Base-by-base conservation (phyloP, 2,113 vertebrate species). In the Corythaixoides concolor region DNA sequence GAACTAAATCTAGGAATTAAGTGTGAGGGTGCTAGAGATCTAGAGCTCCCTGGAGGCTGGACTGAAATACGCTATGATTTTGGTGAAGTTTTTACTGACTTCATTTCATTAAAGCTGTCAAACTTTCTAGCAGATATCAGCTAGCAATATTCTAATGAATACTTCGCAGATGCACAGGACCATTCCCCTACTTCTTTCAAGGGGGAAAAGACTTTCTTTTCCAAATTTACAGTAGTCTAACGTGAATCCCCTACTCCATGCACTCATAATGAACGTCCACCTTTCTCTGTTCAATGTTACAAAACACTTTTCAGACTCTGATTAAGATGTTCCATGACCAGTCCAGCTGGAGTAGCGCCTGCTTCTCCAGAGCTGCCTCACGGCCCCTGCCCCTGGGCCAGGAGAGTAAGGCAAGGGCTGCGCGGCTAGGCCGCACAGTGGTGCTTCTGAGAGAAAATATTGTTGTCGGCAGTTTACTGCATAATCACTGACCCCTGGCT, bases 401-500 rank as follows among this genome's bases (percentile, higher is more conserved):
- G 26, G 35, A 41, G 4, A 35, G 30, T 37, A 55, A 37, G 33
- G 19, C 19, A 18, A 52, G 12, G 37, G 8, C 58, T 0, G 0
- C 20, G 56, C 9, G 3, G 8, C 23, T 24, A 19, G 23, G 55
- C 47, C 4, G 1, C 66, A 52, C 28, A 3, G 12, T 52, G 11
- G 22, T 26, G 27, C 7, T 69, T 26, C 56, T 47, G 49, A 63
- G 14, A 41, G 37, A 28, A 50, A 83, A 43, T 8, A 11, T 0
- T 12, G 30, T 8, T 16, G 2, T n/a, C 1, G 3, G 5, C 41
- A 49, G 6, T 8, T 70, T 53, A 28, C 62, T 19, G 9, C 6
- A 26, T 19, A 30, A 58, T 58, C 37, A 52, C 6, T 35, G 75
- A 33, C 5, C 26, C 27, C 11, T 0, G 12, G 21, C 16, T 47